Evolutionary conservation across 92 coral and sea anemone genomes (phyloP).

Genomic region (Epizoanthus fatuus): DNA sequence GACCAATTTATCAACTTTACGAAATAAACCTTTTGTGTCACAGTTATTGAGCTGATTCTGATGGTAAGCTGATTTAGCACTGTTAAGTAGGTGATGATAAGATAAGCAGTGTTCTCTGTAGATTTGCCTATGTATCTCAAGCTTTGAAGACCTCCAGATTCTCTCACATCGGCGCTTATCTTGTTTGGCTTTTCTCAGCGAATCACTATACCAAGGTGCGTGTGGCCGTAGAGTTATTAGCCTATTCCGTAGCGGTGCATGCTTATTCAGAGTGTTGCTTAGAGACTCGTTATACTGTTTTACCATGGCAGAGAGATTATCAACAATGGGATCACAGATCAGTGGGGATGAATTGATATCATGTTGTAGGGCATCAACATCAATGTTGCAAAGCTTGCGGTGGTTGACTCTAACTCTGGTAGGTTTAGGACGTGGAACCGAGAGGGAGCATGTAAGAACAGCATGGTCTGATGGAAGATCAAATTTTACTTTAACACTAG

Average conservation of each 20-base stretch:
- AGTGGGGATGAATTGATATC: constrained; percentile 43
- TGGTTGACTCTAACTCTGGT: constrained; percentile 30
- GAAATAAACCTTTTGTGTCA: constrained; percentile 1
- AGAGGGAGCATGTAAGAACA: constrained; percentile 41
- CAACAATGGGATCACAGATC: constrained; percentile 21
- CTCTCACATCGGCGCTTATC: constrained; percentile 54
- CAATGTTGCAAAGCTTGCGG: constrained; percentile 35
- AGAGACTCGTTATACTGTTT: constrained; percentile 49
- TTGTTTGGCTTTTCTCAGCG: constrained; percentile 52
- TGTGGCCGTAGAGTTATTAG: constrained; percentile 62
- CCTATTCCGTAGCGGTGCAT: constrained; percentile 48
- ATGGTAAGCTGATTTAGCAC: constrained; percentile 47
- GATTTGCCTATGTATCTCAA: constrained; percentile 54
- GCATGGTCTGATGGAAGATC: constrained; percentile 53
- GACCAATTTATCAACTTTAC: neutral
- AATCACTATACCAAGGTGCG: constrained; percentile 64
- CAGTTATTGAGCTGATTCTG: constrained; percentile 29
- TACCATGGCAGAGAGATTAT: constrained; percentile 35
- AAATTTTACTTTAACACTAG: constrained; percentile 41
- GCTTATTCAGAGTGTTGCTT: constrained; percentile 27
- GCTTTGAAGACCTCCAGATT: constrained; percentile 35
- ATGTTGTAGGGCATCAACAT: constrained; percentile 11
- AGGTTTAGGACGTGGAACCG: constrained; percentile 46
- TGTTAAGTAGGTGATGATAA: constrained; percentile 36
- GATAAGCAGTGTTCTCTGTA: constrained; percentile 40